phyloP scores from a whole-genome alignment of 2,797 vertebrate genomes.

The Acestrorhynchus altus region DNA sequence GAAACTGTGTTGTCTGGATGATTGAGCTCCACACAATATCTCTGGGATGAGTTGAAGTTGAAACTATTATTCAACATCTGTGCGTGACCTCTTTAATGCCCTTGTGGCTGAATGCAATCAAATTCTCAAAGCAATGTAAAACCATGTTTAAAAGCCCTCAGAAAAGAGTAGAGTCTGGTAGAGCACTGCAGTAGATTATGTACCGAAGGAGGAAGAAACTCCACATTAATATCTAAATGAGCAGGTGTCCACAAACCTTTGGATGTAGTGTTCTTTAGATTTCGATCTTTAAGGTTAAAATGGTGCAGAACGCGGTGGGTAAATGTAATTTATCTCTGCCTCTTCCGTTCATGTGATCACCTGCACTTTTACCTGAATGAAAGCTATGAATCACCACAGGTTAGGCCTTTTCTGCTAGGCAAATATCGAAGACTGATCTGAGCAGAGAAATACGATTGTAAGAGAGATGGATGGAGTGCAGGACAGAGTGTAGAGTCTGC shows the following conservation, averaged over 20 bases:
- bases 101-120: not conserved
- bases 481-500: conserved; percentile 51
- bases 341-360: not conserved
- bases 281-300: not conserved
- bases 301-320: not conserved
- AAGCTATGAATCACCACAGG: conserved; percentile 8
- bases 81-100: not conserved
- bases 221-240: too few relatives aligned
- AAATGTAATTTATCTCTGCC: not conserved
- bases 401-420: not conserved
- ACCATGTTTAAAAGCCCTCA: not conserved
- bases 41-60: not conserved
- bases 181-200: too few relatives aligned
- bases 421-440: conserved; percentile 12
- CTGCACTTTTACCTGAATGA: conserved; percentile 3
- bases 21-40: not conserved
- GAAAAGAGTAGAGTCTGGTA: not conserved
- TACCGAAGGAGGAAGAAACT: too few relatives aligned
- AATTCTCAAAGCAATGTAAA: not conserved
- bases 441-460: conserved; percentile 46
- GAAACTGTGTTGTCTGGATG: too few relatives aligned
- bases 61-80: not conserved
- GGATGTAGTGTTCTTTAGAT: not conserved
- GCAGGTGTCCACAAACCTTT: not conserved
- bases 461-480: conserved; percentile 39